phyloP scores from a whole-genome alignment of 2,888 invertebrate species.

The Lepidocyrtoides sp. region DNA sequence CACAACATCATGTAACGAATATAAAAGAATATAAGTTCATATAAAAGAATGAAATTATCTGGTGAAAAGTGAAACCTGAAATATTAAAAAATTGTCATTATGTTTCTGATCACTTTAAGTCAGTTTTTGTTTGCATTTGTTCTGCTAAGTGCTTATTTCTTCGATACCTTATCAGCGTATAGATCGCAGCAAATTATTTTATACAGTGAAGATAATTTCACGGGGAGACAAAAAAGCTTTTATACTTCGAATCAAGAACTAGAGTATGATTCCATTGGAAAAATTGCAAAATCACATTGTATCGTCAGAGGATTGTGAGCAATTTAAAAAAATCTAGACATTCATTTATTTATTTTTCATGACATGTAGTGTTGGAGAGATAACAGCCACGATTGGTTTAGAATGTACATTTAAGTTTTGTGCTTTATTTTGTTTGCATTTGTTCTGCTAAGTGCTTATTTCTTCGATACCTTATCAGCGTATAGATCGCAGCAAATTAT shows the following conservation, averaged over 20 bases:
- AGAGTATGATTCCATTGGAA: conserved; percentile 71
- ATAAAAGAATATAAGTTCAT: too few species aligned
- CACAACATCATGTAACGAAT: too few species aligned
- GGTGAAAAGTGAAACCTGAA: background rate
- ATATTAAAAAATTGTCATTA: background rate
- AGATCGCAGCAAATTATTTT: conserved; percentile 80
- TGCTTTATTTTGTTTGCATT: too few species aligned
- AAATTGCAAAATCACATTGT: conserved; percentile 80
- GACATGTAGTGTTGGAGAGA: too few species aligned
- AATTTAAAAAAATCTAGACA: too few species aligned
- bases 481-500: conserved; percentile 79
- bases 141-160: background rate
- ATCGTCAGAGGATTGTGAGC: conserved; percentile 81
- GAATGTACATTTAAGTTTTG: background rate
- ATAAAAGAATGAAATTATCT: conserved; percentile 9
- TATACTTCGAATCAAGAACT: conserved; percentile 62
- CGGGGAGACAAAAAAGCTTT: conserved; percentile 76
- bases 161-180: conserved; percentile 38
- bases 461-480: too few species aligned
- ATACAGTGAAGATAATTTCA: conserved; percentile 73
- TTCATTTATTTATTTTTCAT: too few species aligned
- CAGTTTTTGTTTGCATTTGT: background rate
- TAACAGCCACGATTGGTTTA: too few species aligned
- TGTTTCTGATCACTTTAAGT: background rate
- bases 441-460: too few species aligned